Evolutionary conservation across 2,888 invertebrate genomes (phyloP).

Genomic region (Chirona hameri): DNA sequence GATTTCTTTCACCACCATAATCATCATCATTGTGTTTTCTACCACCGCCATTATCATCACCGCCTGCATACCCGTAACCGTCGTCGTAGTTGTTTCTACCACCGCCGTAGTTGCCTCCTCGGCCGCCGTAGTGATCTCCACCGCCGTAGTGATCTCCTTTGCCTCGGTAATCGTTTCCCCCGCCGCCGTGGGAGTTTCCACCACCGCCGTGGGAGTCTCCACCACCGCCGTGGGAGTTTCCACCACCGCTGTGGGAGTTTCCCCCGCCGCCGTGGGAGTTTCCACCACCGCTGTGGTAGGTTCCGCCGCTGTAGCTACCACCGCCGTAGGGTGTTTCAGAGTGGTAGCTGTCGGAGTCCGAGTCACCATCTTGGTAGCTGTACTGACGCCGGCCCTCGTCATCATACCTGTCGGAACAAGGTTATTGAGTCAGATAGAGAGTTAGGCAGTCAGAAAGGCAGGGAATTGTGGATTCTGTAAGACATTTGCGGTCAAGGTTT

Average conservation of each 20-base stretch:
- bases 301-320: not conserved
- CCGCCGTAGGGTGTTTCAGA: not conserved
- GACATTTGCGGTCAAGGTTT: too few relatives aligned
- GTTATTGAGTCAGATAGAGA: too few relatives aligned
- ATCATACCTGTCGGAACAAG: not conserved
- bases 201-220: not conserved
- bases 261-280: not conserved
- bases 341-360: not conserved
- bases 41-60: not conserved
- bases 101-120: not conserved
- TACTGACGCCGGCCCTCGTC: not conserved
- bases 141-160: too few relatives aligned
- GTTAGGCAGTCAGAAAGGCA: too few relatives aligned
- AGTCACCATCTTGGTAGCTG: not conserved
- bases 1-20: not conserved
- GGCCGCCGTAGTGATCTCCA: too few relatives aligned
- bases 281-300: not conserved
- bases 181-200: too few relatives aligned
- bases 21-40: not conserved
- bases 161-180: too few relatives aligned
- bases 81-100: not conserved
- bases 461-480: too few relatives aligned
- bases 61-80: not conserved
- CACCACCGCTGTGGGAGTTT: too few relatives aligned
- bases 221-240: not conserved